Percentiles rank a stretch among this genome's conserved stretches.
Conservation (phyloP, 37 sponge, comb jelly and placozoan species). For the Halisarca cf. caerulea region DNA sequence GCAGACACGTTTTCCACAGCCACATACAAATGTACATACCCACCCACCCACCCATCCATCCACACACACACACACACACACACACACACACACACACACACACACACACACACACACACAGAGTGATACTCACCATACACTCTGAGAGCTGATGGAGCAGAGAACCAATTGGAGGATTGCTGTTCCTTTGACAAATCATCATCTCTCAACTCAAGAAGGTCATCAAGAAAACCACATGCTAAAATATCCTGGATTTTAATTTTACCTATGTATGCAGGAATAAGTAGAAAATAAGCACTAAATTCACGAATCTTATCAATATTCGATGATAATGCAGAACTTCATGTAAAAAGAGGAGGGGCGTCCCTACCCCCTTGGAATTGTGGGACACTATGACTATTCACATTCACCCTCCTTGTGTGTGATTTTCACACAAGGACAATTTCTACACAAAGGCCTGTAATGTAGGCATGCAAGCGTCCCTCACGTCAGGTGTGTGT, state of each 20-base stretch:
- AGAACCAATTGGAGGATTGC: constrained; percentile 95
- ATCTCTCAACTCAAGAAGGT: constrained; percentile 93
- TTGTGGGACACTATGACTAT: no score
- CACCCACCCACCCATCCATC: neutral
- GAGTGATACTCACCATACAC: constrained; percentile 74
- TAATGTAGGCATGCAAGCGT: constrained; percentile 9
- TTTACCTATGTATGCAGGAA: constrained; percentile 38
- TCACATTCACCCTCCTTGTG: no score
- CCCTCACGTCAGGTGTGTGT: neutral
- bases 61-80: neutral
- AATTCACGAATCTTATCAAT: no score
- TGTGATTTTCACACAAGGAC: no score
- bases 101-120: neutral
- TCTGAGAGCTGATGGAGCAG: constrained; percentile 91
- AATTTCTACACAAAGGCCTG: no score
- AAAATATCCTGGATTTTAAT: constrained; percentile 94
- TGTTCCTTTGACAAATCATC: constrained; percentile 85
- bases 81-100: neutral
- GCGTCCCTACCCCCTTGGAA: no score
- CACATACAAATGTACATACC: neutral
- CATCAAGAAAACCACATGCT: constrained; percentile 94
- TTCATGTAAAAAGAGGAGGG: no score
- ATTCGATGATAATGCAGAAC: no score
- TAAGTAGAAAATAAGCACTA: no score
- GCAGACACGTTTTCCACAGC: neutral